phyloP scores from a whole-genome alignment of 53 echinoderm and acorn worm genomes.

The Astropecten irregularis region DNA sequence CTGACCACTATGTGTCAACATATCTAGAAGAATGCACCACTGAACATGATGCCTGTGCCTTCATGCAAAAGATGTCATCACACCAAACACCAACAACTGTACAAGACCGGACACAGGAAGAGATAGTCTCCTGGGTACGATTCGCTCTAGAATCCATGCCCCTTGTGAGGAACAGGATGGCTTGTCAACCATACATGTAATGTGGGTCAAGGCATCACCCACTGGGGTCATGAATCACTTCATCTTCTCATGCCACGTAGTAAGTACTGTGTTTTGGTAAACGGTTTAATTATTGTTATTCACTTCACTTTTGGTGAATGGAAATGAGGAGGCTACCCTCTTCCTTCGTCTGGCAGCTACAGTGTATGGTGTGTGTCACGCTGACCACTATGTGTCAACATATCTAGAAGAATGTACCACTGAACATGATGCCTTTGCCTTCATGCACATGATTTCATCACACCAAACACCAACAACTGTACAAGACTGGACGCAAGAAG shows the following conservation, averaged over 20 bases:
- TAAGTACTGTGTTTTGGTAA: background rate
- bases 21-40: too few relatives aligned
- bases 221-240: background rate
- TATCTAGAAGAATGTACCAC: too few relatives aligned
- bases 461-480: background rate
- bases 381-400: background rate
- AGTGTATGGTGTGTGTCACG: constrained; percentile 22
- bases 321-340: background rate
- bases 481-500: background rate
- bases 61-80: background rate
- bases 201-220: background rate
- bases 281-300: too few relatives aligned
- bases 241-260: background rate
- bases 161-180: background rate
- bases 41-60: too few relatives aligned
- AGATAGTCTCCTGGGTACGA: background rate
- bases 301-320: too few relatives aligned
- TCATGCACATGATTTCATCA: background rate
- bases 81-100: background rate
- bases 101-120: background rate
- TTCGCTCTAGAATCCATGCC: background rate
- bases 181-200: background rate
- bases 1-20: background rate
- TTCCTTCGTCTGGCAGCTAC: constrained; percentile 12
- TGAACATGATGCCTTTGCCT: too few relatives aligned